Evolutionary conservation across 2,113 vertebrate species (phyloP).

Genomic region (Pontoporia blainvillei): DNA sequence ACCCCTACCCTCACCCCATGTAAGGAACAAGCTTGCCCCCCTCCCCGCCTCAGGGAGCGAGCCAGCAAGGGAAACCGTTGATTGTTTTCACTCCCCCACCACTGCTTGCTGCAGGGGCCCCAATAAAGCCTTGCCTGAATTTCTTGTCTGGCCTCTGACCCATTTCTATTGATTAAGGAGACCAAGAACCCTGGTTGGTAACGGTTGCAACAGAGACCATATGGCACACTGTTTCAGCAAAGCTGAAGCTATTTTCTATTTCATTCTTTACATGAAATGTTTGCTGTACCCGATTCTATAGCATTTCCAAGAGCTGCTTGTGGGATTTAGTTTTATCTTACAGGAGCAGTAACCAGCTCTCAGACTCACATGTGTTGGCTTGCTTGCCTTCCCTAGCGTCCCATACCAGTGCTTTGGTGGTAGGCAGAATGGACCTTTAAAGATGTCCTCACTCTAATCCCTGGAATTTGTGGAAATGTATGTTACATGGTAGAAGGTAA

Average conservation of each 20-base stretch:
- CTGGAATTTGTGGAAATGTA: background rate
- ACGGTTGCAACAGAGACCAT: background rate
- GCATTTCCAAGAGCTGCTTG: background rate
- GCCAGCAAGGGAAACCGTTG: no score
- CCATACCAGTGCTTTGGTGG: background rate
- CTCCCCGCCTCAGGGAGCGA: rapidly evolving
- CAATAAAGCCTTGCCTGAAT: no score
- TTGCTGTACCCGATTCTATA: background rate
- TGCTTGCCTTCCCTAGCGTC: background rate
- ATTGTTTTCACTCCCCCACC: no score
- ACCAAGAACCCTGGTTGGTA: no score
- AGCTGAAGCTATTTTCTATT: background rate
- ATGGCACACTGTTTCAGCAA: background rate
- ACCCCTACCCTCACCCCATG: no score
- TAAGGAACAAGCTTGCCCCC: no score
- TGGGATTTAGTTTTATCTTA: background rate
- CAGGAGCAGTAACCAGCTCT: background rate
- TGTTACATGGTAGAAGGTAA: background rate
- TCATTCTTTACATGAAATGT: background rate
- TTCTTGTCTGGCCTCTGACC: no score
- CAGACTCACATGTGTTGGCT: background rate
- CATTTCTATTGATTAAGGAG: no score
- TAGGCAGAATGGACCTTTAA: background rate
- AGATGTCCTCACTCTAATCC: background rate
- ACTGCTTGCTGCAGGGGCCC: no score